Evolutionary conservation across 2,113 vertebrate species (phyloP).

Genomic region (Acrocephalus kingi): DNA sequence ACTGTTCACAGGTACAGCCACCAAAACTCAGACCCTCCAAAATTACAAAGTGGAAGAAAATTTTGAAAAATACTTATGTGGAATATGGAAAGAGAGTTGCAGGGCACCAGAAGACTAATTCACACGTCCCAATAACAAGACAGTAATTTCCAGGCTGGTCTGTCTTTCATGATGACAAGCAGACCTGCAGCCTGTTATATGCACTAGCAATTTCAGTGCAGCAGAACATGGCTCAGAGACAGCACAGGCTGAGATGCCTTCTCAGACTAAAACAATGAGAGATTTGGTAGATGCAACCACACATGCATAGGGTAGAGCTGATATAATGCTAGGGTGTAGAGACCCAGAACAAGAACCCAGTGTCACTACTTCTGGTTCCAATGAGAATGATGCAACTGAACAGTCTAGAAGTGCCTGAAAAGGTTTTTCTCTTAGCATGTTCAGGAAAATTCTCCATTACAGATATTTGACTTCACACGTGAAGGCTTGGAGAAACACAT

Average conservation of each 20-base stretch:
- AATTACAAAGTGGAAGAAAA: not conserved
- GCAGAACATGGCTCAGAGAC: not conserved
- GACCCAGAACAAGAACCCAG: not conserved
- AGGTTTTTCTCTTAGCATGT: not conserved
- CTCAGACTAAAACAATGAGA: not conserved
- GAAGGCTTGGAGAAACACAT: not conserved
- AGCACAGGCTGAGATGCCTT: not conserved
- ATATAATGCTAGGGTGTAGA: not conserved
- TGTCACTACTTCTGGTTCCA: not conserved
- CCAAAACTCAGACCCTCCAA: not conserved
- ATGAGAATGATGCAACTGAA: not conserved
- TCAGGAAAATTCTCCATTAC: not conserved
- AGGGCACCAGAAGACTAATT: not conserved
- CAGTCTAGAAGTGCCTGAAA: not conserved
- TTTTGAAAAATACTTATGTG: not conserved
- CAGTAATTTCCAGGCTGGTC: not conserved
- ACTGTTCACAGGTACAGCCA: not conserved
- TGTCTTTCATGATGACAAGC: not conserved
- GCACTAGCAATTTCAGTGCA: not conserved
- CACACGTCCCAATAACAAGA: not conserved
- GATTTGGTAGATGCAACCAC: not conserved
- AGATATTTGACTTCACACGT: not conserved
- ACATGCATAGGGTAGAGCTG: accelerated
- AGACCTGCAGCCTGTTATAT: not conserved
- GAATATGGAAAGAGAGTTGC: not conserved